Base-by-base conservation (phyloP, 2,113 vertebrate genomes). In the Octodon degus region DNA sequence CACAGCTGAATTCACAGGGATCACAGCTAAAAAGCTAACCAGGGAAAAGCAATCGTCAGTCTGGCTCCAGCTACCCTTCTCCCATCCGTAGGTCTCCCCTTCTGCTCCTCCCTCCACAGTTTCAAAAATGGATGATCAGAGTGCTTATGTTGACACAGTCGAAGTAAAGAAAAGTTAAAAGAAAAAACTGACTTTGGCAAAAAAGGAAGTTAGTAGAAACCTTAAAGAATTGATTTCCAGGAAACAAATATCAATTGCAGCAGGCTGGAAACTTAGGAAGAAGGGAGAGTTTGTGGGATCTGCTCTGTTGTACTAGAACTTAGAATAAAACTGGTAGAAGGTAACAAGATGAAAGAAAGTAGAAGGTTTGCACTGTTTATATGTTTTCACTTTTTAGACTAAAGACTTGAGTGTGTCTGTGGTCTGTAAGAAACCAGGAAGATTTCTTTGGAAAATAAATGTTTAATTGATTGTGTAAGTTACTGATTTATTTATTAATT, bases 141-240 rank as follows among this genome's bases (percentile, higher is more conserved):
- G 63, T 81, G 11, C n/a, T 76, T 81, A 32, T 53, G n/a, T 92
- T 87, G 90, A 58, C n/a, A 32, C 34, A 37, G 43, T 37, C 77
- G 74, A 79, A 80, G 4, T 86, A 96, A 65, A 70, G 68, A 70
- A 70, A 70, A 70, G n/a, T 17, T 70, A 70, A 90, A 94, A 4
- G 43, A 43, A 77, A 81, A 91, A 58, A 58, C 30, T 86, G 34
- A 89, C n/a, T 89, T 86, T 80, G 20, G 7, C 37, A 50, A 81
- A 67, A 67, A 80, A 85, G 25, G 13, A 94, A 87, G 10, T 63
- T 90, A 76, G n/a, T 86, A 12, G 62, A 86, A 86, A 89, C 50
- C 68, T 89, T 72, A 63, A 68, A 89, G 53, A 91, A 86, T 62
- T 62, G 19, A 91, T 89, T 94, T 90, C 70, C 32, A 85, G 24